Conservation (phyloP, 2,797 vertebrate genomes). For the Etheostoma perlongum region DNA sequence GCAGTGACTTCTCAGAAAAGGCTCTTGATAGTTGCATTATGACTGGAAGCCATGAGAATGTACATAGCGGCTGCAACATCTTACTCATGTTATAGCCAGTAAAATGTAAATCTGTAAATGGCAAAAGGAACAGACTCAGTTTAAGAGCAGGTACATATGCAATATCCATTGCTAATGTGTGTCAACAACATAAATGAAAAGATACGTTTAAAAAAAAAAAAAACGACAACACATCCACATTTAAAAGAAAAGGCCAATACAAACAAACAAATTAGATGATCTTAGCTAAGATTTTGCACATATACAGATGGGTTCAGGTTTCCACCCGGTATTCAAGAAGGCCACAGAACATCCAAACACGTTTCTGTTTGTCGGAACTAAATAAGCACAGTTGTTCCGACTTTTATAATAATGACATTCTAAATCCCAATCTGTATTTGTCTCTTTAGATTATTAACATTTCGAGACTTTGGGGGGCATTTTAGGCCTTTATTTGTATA, state of each 20-base stretch:
- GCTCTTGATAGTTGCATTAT: constrained; percentile 74
- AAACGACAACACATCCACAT: neutral
- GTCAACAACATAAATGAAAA: constrained; percentile 42
- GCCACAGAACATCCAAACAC: neutral
- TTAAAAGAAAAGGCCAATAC: neutral
- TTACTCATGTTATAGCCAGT: constrained; percentile 50
- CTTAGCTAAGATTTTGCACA: too few species aligned
- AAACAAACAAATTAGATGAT: neutral
- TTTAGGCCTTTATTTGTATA: too few species aligned
- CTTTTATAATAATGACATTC: neutral
- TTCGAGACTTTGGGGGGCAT: neutral
- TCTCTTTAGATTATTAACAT: neutral
- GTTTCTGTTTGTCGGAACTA: neutral
- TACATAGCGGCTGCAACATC: constrained; percentile 21
- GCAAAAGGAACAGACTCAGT: constrained; percentile 16
- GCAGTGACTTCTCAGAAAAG: constrained; percentile 82
- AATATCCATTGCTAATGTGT: constrained; percentile 47
- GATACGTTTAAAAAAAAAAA: neutral
- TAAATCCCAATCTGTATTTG: neutral
- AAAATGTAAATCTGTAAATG: constrained; percentile 37
- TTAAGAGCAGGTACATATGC: constrained; percentile 41
- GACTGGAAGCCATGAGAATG: constrained; percentile 73
- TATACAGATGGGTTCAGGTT: neutral
- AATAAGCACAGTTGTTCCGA: neutral
- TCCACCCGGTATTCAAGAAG: neutral